Conservation (phyloP, 2,113 vertebrate species). For the Tupaia chinensis region DNA sequence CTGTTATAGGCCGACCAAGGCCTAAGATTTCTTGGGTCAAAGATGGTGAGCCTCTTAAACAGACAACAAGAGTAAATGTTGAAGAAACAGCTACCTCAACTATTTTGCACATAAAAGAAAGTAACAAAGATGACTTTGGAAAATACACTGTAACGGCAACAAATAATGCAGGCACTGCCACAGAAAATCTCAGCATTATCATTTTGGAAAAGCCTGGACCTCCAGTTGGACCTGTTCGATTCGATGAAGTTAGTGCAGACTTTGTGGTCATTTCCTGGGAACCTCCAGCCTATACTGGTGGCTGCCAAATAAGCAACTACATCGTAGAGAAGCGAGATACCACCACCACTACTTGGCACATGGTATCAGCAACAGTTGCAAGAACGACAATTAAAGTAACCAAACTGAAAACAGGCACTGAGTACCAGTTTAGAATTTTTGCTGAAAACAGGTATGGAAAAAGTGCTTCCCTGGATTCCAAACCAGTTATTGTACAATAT, state of each 20-base stretch:
- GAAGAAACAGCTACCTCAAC: conserved; percentile 91
- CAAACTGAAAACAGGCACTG: conserved; percentile 95
- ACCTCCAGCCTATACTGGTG: conserved; percentile 95
- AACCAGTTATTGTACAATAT: conserved; percentile 94
- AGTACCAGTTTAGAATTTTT: conserved; percentile 97
- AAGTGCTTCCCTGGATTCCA: conserved; percentile 93
- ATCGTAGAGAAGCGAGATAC: conserved; percentile 97
- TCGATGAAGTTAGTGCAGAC: conserved; percentile 95
- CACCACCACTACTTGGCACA: conserved; percentile 93
- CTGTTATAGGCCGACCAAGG: conserved; percentile 93
- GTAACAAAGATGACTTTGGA: conserved; percentile 95
- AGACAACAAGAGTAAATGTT: conserved; percentile 97
- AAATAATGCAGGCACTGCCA: conserved; percentile 91
- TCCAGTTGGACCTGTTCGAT: conserved; percentile 94
- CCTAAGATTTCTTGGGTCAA: conserved; percentile 96
- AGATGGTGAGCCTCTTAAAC: conserved; percentile 94
- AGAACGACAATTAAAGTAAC: conserved; percentile 96
- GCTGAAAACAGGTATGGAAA: conserved; percentile 99
- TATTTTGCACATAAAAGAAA: conserved; percentile 94
- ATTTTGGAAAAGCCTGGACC: conserved; percentile 97
- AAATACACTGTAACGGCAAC: conserved; percentile 95
- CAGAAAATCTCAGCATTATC: conserved; percentile 93
- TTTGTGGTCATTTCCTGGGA: conserved; percentile 97
- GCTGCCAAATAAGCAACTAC: conserved; percentile 98
- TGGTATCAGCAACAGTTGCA: conserved; percentile 95